Evolutionary conservation across 2,888 invertebrate genomes (phyloP), one percentile per base, ranked within the genome.

Genomic region (Hirtodrosophila cameraria): DNA sequence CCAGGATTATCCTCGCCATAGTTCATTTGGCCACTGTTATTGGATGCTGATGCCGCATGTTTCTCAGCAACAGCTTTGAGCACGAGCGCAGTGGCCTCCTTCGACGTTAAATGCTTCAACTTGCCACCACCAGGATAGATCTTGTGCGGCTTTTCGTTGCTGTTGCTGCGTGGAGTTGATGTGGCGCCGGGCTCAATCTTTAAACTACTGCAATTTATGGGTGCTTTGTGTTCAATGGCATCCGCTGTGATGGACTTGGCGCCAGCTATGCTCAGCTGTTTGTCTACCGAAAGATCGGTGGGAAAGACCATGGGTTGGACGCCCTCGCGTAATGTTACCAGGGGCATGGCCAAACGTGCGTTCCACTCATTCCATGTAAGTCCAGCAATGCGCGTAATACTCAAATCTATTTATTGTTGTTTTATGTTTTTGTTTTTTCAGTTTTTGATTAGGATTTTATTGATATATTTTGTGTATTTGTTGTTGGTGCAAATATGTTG

Each of bases 361-460:
- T 94, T 94, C 94, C 94, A 94, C 90, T 94, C 93, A 83, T 94
- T 94, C 94, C 94, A 94, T 89, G 93, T 93, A 91, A 93, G 92
- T 86, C 94, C 93, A 91, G 93, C 92, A 92, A 94, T 92, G 90
- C 95, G 92, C 77, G 93, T 94, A 92, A 94, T 94, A 92, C 94
- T 94, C 91, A 95, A 93, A 93, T 95, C 95, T 92, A 93, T 41
- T 73, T 31, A 2, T 41, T 30, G 18, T 53, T 35, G 6, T 23
- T 42, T 15, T 50, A 36, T 15, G 9, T 49, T 46, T 35, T 30
- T 41, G 36, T 16, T 55, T 61, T 57, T 27, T 60, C 18, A 7
- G 8, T 33, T 58, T 63, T 43, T 39, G 38, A 61, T 62, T 58
- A 31, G 13, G 43, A 28, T 45, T 53, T 60, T 48, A 16, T 30